Evolutionary conservation across 2,888 invertebrate genomes (phyloP).

Genomic region (Calliscelio sp.): DNA sequence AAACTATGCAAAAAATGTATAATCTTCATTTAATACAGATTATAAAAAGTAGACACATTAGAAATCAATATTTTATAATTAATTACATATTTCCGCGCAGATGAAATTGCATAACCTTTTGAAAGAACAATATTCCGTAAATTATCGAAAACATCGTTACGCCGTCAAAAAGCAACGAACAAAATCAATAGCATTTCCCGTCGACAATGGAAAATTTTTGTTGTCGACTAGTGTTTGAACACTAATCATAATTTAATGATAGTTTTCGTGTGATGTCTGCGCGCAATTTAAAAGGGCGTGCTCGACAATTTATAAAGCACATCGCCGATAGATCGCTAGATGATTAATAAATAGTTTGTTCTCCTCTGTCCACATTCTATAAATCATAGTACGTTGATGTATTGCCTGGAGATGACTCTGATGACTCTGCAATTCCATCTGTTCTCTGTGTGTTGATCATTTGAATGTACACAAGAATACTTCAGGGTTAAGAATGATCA

Average conservation of each 20-base stretch:
- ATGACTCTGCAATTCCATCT: constrained; percentile 71
- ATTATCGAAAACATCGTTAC: constrained; percentile 52
- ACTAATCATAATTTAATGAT: constrained; percentile 70
- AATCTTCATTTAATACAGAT: neutral
- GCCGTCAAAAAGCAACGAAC: constrained; percentile 32
- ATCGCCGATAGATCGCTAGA: constrained; percentile 66
- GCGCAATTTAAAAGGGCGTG: constrained; percentile 67
- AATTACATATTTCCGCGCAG: no score
- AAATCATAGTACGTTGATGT: constrained; percentile 74
- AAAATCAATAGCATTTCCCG: constrained; percentile 41
- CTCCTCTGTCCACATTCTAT: constrained; percentile 73
- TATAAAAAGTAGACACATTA: no score
- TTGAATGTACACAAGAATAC: constrained; percentile 60
- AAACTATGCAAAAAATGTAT: no score
- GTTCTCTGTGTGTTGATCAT: constrained; percentile 62
- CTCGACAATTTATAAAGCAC: constrained; percentile 67
- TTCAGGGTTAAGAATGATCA: constrained; percentile 69
- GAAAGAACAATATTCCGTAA: constrained; percentile 54
- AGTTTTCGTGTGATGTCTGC: constrained; percentile 64
- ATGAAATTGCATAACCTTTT: constrained; percentile 36
- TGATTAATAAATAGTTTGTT: constrained; percentile 74
- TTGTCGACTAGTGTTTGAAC: constrained; percentile 40
- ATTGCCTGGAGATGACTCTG: constrained; percentile 72
- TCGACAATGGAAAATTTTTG: constrained; percentile 64
- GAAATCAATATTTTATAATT: no score